Evolutionary conservation across 2,113 vertebrate genomes (phyloP).

Genomic region (Hipposideros armiger): DNA sequence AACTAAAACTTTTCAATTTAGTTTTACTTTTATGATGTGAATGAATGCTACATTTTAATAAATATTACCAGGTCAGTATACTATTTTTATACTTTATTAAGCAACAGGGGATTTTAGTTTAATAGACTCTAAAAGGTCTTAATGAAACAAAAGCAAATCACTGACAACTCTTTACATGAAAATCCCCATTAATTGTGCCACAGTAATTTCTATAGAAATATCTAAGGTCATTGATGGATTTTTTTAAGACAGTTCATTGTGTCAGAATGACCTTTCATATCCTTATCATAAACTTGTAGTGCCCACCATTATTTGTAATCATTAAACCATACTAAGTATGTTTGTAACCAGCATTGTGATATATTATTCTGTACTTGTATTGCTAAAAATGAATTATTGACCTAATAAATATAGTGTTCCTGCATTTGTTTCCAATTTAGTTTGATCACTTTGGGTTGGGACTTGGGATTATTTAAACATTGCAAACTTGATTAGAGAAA

Average conservation of each 20-base stretch:
- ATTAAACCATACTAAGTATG: constrained; percentile 89
- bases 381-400: constrained; percentile 89
- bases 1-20: constrained; percentile 87
- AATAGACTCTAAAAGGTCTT: constrained; percentile 84
- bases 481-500: neutral
- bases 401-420: constrained; percentile 92
- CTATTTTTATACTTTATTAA: constrained; percentile 92
- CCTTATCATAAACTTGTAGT: constrained; percentile 82
- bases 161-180: constrained; percentile 74
- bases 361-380: constrained; percentile 93
- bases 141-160: constrained; percentile 84
- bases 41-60: constrained; percentile 89
- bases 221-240: constrained; percentile 81
- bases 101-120: constrained; percentile 89
- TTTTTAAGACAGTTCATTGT: constrained; percentile 81
- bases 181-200: constrained; percentile 88
- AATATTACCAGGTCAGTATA: constrained; percentile 90
- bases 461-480: constrained; percentile 14
- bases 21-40: constrained; percentile 89
- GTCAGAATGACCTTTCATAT: constrained; percentile 83
- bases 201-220: constrained; percentile 85
- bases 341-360: constrained; percentile 95
- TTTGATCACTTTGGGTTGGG: neutral
- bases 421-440: constrained; percentile 78
- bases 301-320: constrained; percentile 89